Evolutionary conservation across 2,888 invertebrate genomes (phyloP).

Genomic region (Calliopum simillimum): DNA sequence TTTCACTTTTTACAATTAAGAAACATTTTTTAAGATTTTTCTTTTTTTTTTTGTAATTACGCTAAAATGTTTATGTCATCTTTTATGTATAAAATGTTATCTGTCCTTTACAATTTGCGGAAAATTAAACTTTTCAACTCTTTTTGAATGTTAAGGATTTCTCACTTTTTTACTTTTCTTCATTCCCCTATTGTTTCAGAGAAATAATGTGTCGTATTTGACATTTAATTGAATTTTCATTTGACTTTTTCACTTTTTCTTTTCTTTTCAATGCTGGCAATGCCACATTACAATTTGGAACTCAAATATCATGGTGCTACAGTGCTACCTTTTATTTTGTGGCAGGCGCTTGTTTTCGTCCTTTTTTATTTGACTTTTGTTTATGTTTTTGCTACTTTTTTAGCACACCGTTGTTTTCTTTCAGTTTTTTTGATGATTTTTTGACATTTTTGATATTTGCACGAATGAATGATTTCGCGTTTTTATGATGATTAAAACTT

Average conservation of each 20-base stretch:
- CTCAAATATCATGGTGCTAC: too few relatives aligned
- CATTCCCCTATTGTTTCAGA: neutral
- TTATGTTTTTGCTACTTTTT: neutral
- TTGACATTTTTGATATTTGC: constrained; percentile 34
- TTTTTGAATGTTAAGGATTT: too few relatives aligned
- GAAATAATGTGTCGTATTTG: neutral
- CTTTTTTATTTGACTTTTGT: constrained; percentile 7
- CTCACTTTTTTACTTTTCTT: neutral
- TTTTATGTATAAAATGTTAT: neutral
- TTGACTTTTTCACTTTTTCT: neutral
- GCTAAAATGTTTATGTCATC: neutral
- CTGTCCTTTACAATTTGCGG: neutral
- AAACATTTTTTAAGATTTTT: too few relatives aligned
- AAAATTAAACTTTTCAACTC: neutral
- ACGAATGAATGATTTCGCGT: constrained; percentile 41
- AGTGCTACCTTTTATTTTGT: constrained; percentile 18
- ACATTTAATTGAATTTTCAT: constrained; percentile 33
- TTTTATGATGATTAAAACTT: constrained; percentile 45
- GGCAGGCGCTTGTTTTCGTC: neutral
- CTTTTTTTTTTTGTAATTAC: neutral
- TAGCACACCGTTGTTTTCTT: neutral
- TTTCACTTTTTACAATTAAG: neutral
- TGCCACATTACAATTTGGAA: neutral
- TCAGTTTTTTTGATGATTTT: neutral
- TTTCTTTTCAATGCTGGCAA: neutral